Base-by-base conservation (phyloP, 2,113 vertebrate species). In the Callopanchax toddi region DNA sequence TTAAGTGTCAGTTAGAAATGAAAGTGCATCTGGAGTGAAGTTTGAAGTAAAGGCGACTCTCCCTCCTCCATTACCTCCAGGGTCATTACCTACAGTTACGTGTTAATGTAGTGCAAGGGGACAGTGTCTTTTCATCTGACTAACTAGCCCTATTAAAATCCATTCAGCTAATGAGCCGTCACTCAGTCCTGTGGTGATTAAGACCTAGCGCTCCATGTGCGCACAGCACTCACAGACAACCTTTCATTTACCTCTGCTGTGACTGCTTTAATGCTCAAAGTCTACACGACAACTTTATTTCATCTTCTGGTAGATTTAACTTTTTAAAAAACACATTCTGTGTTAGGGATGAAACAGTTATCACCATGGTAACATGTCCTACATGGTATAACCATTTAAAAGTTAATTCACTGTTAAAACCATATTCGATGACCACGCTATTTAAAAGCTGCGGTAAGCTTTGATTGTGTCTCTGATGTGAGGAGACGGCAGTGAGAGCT, bases 101-200 rank as follows among this genome's bases (percentile, higher is more conserved):
- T 81, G 76, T 78, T 75, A 72, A 79, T 78, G 77, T 67, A 63
- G 69, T 64, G 78, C 60, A 67, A 12, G 8, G 60, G 60, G 72
- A 76, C 74, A 52, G 36, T 74, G 83, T 89, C 76, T 84, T 81
- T 82, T 74, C 79, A 81, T 86, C 85, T 87, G 56, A 25, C 53
- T 83, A 89, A 87, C 82, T 73, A 86, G 79, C 69, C 61, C 83
- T 86, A 86, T 88, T 91, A 87, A 86, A 81, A 83, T 78, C 80
- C 72, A 83, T 86, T 83, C 70, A 74, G 71, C 69, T 87, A 87
- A 87, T 81, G 85, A 87, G 83, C 71, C 81, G 74, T 82, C 83
- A 59, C 71, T 86, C 81, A 65, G 68, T 69, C 44, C 77, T 72
- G 29, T 12, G 11, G 76, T 86, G 74, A 87, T 88, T 81, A 83